Evolutionary conservation across 2,113 vertebrate genomes (phyloP).

Genomic region (Ceyx melanurus): DNA sequence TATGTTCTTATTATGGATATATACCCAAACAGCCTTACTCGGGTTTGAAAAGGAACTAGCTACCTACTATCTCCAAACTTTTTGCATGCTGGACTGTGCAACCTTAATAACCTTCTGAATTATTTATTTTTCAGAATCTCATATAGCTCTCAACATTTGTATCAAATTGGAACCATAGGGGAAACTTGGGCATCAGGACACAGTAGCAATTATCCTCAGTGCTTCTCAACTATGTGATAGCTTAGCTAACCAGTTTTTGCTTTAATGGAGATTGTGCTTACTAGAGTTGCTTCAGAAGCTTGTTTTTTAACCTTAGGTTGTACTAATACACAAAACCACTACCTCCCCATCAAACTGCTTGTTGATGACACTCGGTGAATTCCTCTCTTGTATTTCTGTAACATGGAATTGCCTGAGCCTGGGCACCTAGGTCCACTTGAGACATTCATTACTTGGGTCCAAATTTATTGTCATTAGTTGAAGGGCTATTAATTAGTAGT

Average conservation of each 20-base stretch:
- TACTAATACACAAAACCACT: accelerated
- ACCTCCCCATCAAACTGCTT: background rate
- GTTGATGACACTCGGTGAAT: background rate
- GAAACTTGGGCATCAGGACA: background rate
- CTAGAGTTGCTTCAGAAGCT: background rate
- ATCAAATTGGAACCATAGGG: slow-evolving; percentile 16
- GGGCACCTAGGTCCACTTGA: background rate
- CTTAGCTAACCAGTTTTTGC: background rate
- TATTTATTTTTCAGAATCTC: slow-evolving; percentile 20
- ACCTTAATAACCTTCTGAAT: slow-evolving; percentile 27
- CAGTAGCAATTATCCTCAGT: background rate
- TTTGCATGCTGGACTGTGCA: background rate
- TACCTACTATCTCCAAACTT: background rate
- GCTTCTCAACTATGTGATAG: background rate
- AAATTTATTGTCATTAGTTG: background rate
- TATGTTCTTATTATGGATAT: background rate
- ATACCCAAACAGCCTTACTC: background rate
- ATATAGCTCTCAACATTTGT: background rate
- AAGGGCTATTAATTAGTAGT: background rate
- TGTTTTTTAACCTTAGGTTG: background rate
- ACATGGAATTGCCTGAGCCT: background rate
- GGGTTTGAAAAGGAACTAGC: background rate
- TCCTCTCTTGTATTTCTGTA: background rate
- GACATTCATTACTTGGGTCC: background rate
- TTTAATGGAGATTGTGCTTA: background rate